Evolutionary conservation across 2,888 invertebrate species (phyloP).

Genomic region (Nasonia oneida): DNA sequence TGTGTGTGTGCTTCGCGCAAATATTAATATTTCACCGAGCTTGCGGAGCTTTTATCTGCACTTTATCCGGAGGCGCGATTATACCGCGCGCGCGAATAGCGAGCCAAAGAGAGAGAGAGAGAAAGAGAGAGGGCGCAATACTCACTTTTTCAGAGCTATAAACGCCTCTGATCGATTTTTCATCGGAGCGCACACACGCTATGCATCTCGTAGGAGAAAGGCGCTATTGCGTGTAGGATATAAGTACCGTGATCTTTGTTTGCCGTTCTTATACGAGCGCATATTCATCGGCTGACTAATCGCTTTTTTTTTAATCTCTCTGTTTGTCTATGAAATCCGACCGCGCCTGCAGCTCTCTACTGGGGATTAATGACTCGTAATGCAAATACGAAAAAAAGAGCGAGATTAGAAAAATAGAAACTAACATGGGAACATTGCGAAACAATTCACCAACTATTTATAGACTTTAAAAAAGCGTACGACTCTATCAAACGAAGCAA

Average conservation of each 20-base stretch:
- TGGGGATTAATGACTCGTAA: too few species aligned
- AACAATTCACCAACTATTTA: too few species aligned
- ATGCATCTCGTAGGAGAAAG: background rate
- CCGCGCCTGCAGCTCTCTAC: too few species aligned
- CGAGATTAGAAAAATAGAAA: too few species aligned
- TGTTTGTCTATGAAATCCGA: background rate
- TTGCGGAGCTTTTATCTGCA: conserved; percentile 37
- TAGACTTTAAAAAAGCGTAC: too few species aligned
- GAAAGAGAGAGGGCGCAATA: conserved; percentile 1
- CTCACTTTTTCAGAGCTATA: conserved; percentile 38
- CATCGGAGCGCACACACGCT: background rate
- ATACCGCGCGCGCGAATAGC: conserved; percentile 7
- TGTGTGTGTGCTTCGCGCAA: background rate
- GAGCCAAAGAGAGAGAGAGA: background rate
- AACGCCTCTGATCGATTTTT: conserved; percentile 44
- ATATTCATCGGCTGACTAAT: background rate
- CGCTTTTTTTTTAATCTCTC: background rate
- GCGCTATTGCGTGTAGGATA: background rate
- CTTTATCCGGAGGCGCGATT: conserved; percentile 31
- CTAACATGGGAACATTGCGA: too few species aligned
- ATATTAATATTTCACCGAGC: conserved; percentile 52
- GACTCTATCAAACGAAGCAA: too few species aligned
- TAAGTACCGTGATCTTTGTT: background rate
- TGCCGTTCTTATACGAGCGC: background rate
- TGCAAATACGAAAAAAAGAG: too few species aligned